Conservation (phyloP, 2,113 vertebrate species). For the Prietella phreatophila region DNA sequence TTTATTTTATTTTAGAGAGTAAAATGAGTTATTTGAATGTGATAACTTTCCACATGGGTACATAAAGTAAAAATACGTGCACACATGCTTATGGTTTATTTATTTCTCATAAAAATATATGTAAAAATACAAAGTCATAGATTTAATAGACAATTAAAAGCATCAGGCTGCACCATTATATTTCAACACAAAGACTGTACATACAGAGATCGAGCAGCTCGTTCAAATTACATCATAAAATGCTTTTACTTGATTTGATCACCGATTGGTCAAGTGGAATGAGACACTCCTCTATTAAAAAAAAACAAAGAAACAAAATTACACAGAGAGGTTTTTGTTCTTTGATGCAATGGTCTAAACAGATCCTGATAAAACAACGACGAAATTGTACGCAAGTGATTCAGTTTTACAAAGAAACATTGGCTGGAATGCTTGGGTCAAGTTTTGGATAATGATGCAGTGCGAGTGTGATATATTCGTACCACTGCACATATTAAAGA, state of each 20-base stretch:
- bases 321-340: neutral
- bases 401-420: neutral
- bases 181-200: neutral
- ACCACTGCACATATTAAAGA: neutral
- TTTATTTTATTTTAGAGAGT: neutral
- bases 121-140: constrained; percentile 25
- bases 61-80: neutral
- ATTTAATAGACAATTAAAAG: neutral
- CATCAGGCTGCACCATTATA: neutral
- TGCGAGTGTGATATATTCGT: neutral
- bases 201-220: neutral
- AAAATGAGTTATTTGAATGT: neutral
- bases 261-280: constrained; percentile 6
- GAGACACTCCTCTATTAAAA: neutral
- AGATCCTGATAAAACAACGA: neutral
- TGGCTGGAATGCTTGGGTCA: neutral
- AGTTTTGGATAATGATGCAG: neutral
- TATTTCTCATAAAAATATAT: constrained; percentile 25
- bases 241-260: neutral
- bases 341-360: neutral
- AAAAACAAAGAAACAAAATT: neutral
- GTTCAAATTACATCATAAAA: neutral
- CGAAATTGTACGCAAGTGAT: neutral
- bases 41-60: neutral
- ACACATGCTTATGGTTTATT: neutral